Percentiles rank a stretch among this genome's conserved stretches.
These are phyloP conservation scores for Gymnarchus niloticus DNA, from an alignment of 2,113 vertebrate species.

Conservation along the genomic window DNA sequence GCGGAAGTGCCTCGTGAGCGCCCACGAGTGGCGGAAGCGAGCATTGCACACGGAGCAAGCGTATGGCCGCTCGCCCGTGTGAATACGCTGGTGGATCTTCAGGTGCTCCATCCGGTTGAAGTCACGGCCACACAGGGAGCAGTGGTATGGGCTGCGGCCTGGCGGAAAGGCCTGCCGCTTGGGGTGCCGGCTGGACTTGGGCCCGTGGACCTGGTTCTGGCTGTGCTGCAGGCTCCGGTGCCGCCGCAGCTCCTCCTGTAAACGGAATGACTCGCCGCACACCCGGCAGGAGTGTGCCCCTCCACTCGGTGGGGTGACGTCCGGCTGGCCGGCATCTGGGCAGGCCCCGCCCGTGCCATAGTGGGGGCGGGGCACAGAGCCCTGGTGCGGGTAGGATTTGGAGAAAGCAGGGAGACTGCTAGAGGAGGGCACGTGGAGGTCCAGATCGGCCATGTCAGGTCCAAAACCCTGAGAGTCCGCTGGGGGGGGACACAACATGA, in stretches of 20 bases:
- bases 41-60: constrained; percentile 43
- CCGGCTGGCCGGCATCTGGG: not conserved
- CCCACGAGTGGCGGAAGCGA: constrained; percentile 47
- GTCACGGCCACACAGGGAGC: constrained; percentile 41
- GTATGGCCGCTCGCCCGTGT: constrained; percentile 49
- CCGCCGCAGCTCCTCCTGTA: constrained; percentile 29
- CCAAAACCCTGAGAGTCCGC: constrained; percentile 28
- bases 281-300: constrained; percentile 24
- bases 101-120: constrained; percentile 51
- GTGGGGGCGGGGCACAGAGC: not conserved
- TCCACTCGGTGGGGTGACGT: not conserved
- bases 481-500: constrained; percentile 23
- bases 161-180: constrained; percentile 31
- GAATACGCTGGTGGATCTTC: constrained; percentile 51
- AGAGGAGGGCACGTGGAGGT: constrained; percentile 26
- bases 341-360: not conserved
- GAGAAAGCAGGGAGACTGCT: constrained; percentile 23
- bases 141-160: constrained; percentile 36
- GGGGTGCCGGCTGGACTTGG: constrained; percentile 21
- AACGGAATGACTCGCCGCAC: constrained; percentile 30
- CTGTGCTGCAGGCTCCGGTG: constrained; percentile 30
- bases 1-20: constrained; percentile 45
- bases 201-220: constrained; percentile 22
- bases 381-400: constrained; percentile 12
- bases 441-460: constrained; percentile 30